phyloP scores from a whole-genome alignment of 2,888 invertebrate genomes.

The Nymphalis polychloros region DNA sequence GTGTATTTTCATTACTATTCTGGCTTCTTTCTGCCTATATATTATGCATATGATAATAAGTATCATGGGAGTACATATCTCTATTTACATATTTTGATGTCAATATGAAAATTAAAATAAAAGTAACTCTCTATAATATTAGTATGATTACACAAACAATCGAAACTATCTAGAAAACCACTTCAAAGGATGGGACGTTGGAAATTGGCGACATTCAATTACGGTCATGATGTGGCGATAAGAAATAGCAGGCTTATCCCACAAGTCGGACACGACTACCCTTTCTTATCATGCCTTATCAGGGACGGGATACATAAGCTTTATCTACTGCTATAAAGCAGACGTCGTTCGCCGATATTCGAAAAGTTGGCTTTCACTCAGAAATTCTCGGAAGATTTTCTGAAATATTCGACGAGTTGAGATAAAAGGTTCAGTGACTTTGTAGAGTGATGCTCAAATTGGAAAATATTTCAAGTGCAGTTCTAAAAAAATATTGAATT shows the following conservation, averaged over 20 bases:
- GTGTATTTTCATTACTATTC: too few relatives aligned
- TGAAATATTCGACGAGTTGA: constrained; percentile 31
- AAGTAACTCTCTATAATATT: too few relatives aligned
- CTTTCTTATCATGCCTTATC: constrained; percentile 29
- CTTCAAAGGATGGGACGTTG: constrained; percentile 9
- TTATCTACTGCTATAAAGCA: constrained; percentile 34
- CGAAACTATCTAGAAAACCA: not conserved
- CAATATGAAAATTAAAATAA: too few relatives aligned
- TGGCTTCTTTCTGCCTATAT: too few relatives aligned
- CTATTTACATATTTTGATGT: too few relatives aligned
- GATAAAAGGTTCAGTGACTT: constrained; percentile 20
- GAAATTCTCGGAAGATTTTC: constrained; percentile 25
- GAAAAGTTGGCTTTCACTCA: constrained; percentile 34
- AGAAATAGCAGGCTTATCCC: constrained; percentile 7
- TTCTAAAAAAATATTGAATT: not conserved
- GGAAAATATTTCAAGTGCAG: not conserved
- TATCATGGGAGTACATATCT: too few relatives aligned
- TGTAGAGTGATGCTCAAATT: constrained; percentile 12
- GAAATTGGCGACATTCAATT: constrained; percentile 16
- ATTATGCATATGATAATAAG: too few relatives aligned
- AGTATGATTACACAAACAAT: not conserved
- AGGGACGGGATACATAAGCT: constrained; percentile 20
- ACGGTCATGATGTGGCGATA: constrained; percentile 5
- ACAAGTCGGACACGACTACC: constrained; percentile 21
- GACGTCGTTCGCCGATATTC: constrained; percentile 31